Percentiles rank a stretch among this genome's conserved stretches.
Evolutionary conservation across 2,888 invertebrate species (phyloP).

Genomic region (Trypoxylon attenuatum): DNA sequence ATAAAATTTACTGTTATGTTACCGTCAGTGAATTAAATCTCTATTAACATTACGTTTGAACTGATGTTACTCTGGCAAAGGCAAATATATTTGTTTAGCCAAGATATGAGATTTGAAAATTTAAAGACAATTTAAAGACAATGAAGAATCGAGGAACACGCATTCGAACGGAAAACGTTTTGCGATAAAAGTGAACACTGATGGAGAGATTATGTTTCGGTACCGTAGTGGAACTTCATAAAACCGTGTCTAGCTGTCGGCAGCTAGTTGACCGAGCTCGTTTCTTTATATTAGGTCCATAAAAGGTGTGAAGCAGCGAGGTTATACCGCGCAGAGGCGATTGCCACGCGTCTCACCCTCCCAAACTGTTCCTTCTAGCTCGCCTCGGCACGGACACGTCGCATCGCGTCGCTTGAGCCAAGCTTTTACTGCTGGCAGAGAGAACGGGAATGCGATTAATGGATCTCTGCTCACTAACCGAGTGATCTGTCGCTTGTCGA

Average conservation of each 20-base stretch:
- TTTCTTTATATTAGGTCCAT: constrained; percentile 68
- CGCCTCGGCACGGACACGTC: too few relatives aligned
- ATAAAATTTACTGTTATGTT: too few relatives aligned
- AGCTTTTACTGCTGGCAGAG: constrained; percentile 31
- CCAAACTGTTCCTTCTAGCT: constrained; percentile 11
- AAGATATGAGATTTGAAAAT: too few relatives aligned
- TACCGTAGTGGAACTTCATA: constrained; percentile 60
- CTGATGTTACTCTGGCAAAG: too few relatives aligned
- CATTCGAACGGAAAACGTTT: background rate
- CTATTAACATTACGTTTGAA: too few relatives aligned
- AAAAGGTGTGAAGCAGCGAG: constrained; percentile 57
- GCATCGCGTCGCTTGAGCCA: constrained; percentile 31
- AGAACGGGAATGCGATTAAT: constrained; percentile 48
- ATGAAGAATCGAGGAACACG: too few relatives aligned
- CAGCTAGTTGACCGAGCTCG: constrained; percentile 60
- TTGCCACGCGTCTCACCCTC: constrained; percentile 50
- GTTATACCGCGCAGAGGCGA: constrained; percentile 61
- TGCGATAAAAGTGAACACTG: background rate
- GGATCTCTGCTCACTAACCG: constrained; percentile 36
- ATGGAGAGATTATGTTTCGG: constrained; percentile 56
- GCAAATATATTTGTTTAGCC: too few relatives aligned
- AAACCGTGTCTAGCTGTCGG: constrained; percentile 64
- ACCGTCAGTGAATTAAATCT: too few relatives aligned
- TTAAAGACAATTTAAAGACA: too few relatives aligned
- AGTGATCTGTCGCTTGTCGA: constrained; percentile 33